Percentiles rank a stretch among this genome's conserved stretches.
Conservation (phyloP, 2,113 vertebrate genomes). For the Phodopus roborovskii region DNA sequence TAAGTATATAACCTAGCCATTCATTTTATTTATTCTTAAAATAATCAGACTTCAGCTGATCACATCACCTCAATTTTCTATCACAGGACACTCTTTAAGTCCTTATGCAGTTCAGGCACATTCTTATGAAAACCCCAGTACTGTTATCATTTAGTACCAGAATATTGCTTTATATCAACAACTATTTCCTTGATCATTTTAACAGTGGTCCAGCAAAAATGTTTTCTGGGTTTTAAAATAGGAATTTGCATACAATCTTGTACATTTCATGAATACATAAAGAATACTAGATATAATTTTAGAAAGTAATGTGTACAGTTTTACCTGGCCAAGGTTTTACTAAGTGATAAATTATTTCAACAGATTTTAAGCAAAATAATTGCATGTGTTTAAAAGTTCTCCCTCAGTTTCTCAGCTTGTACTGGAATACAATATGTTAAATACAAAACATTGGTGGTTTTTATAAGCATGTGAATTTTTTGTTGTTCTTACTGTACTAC, state of each 20-base stretch:
- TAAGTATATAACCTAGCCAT: constrained; percentile 56
- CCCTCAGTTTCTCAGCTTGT: constrained; percentile 46
- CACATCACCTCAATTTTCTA: constrained; percentile 60
- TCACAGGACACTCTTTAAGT: constrained; percentile 56
- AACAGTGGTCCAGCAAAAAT: constrained; percentile 54
- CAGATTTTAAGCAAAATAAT: constrained; percentile 46
- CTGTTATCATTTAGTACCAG: constrained; percentile 57
- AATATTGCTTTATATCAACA: constrained; percentile 61
- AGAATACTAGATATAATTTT: constrained; percentile 51
- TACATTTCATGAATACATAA: constrained; percentile 47
- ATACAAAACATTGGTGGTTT: constrained; percentile 40
- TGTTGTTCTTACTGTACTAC: constrained; percentile 33
- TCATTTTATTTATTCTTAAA: constrained; percentile 62
- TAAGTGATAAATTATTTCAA: constrained; percentile 62
- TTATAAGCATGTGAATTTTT: constrained; percentile 35
- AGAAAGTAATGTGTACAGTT: constrained; percentile 46
- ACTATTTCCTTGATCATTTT: constrained; percentile 49
- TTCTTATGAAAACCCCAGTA: constrained; percentile 58
- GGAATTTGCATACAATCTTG: constrained; percentile 32
- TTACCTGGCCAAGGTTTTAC: constrained; percentile 27
- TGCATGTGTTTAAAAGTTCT: constrained; percentile 22
- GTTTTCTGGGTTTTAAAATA: constrained; percentile 50
- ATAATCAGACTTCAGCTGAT: constrained; percentile 50
- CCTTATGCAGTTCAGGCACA: constrained; percentile 58
- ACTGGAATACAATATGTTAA: constrained; percentile 54